Percentiles rank a stretch among this genome's conserved stretches.
These are phyloP conservation scores for Dysidea cf. avara DNA, from an alignment of 37 sponge, comb jelly and placozoan genomes.

Conservation along the genomic window DNA sequence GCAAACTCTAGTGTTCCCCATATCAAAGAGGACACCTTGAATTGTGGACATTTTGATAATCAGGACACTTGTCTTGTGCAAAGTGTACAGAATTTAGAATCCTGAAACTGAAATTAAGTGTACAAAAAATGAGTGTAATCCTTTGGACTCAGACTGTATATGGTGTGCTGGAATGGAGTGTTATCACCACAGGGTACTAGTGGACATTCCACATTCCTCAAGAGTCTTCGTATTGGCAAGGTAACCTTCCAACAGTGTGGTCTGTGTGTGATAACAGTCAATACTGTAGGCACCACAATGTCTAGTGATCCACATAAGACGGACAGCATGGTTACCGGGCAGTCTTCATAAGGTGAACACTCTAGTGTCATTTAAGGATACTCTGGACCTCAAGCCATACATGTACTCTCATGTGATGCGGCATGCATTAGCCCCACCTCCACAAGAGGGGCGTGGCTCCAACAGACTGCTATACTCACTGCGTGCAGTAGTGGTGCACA, in stretches of 20 bases:
- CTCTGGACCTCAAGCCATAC: slow-evolving; percentile 57
- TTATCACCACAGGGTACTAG: no score
- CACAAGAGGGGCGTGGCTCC: background rate
- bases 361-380: slow-evolving; percentile 59
- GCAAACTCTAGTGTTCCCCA: no score
- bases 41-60: background rate
- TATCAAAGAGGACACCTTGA: slow-evolving; percentile 18
- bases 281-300: slow-evolving; percentile 39
- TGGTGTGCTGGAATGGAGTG: no score
- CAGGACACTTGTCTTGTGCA: background rate
- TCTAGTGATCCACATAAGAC: slow-evolving; percentile 77
- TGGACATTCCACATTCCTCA: slow-evolving; percentile 21
- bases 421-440: slow-evolving; percentile 4
- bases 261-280: no score
- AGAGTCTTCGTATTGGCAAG: slow-evolving; percentile 44
- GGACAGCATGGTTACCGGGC: slow-evolving; percentile 52
- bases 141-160: no score
- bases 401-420: background rate
- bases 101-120: no score
- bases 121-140: no score
- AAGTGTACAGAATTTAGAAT: background rate
- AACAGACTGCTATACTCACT: slow-evolving; percentile 35
- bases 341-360: slow-evolving; percentile 51
- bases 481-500: slow-evolving; percentile 68
- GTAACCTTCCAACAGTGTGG: no score